Evolutionary conservation across 2,888 invertebrate genomes (phyloP), one percentile per base, ranked within the genome.

Genomic region (Lycophotia porphyrea): DNA sequence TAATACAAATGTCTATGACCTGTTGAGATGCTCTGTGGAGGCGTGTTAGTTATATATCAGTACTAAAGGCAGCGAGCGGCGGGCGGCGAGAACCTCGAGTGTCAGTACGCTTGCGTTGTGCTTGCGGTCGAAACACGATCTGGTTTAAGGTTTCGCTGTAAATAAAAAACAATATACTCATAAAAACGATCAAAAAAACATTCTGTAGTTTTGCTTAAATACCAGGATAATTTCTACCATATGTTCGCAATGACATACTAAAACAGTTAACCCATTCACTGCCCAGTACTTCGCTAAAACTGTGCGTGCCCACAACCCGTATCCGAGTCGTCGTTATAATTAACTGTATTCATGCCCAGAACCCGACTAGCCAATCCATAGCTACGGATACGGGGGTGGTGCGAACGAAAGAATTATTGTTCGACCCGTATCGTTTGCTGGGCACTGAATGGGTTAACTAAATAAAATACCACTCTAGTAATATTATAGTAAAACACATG

Each of bases 71-170:
- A 92, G 92, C 94, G 93, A 85, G 83, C 86, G 91, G 92, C 91
- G 93, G 93, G 94, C 94, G 93, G 92, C 87, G 92, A 79, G 88
- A 79, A 76, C 85, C 91, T 89, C 91, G 91, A 88, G 92, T 92
- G 96, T 96, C 96, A 96, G 96, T 96, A 96, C 92, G 96, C 96
- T 90, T 95, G 96, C 86, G 96, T 96, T 82, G 96, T 95, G 89
- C 95, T 95, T 55, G 96, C 96, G 65, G 95, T 91, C 21, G 95
- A 90, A 74, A 95, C 95, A 84, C 96, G 95, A 61, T 95, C 95
- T 84, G 94, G 92, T 83, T 96, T 95, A 84, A 95, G 87, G 90
- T 94, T 95, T 89, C 96, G 96, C 96, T 96, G 93, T 9, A 83
- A 87, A 90, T 82, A 87, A 89, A 70, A 63, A 82, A 79, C 73